Evolutionary conservation across 2,113 vertebrate species (phyloP), one percentile per base, ranked within the genome.

Genomic region (Tonatia bakeri): DNA sequence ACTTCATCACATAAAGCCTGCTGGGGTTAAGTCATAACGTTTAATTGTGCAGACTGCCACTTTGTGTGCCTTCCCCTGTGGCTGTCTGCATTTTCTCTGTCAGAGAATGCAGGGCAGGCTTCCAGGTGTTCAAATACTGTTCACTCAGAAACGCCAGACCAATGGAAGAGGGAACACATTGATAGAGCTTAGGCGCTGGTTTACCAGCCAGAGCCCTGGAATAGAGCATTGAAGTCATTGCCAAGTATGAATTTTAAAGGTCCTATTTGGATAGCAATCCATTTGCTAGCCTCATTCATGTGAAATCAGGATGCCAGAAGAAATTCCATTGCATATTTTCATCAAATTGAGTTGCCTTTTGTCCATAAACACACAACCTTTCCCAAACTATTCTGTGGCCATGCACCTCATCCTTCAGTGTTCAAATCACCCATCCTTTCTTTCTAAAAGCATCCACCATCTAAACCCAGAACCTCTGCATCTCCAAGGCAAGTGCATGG

Each of bases 21-120:
- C 59, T 36, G 89, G 73, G 93, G 54, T 72, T 93, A 64, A 22
- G n/a, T 67, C 75, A 1, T 92, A 84, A 84, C 24, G 59, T 87
- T 92, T 72, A 67, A 56, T 45, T 77, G 84, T 59, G 50, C 79
- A 50, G 31, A n/a, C 10, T 61, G 19, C 64, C 73, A 90, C 81
- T 85, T 80, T 33, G 12, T 56, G 45, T 69, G n/a, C 45, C 47
- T 59, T 47, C 64, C 69, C 40, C 12, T 2, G 0, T 64, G 90
- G 69, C 94, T 93, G 69, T 61, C 38, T 1, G 0, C 61, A 2
- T 70, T 47, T 91, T 97, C 95, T 95, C 65, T 38, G 64, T 94
- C 90, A 91, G 65, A 92, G 73, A 87, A 67, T n/a, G 86, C 72
- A 47, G 64, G 73, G n/a, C 90, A 92, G 67, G 94, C 94, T 75